Percentiles rank a stretch among this genome's conserved stretches.
phyloP scores from a whole-genome alignment of 2,888 invertebrate species.

The Tinea semifulvella region DNA sequence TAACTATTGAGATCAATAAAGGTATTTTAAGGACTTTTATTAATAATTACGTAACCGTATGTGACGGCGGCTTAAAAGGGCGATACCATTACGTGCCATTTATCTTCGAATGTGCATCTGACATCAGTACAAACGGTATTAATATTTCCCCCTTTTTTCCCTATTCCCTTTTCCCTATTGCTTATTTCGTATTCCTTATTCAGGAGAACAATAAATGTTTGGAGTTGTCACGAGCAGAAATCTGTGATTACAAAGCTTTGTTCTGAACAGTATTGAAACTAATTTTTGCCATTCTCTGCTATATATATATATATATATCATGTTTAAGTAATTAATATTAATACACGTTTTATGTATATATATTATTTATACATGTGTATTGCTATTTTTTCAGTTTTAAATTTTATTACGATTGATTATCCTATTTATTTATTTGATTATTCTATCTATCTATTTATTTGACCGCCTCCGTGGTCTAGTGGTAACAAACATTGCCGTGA shows the following conservation, averaged over 20 bases:
- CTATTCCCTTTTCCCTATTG: no score
- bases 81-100: background rate
- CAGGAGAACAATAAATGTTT: slow-evolving; percentile 2
- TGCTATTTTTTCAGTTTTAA: background rate
- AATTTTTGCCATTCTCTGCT: background rate
- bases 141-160: background rate
- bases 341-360: no score
- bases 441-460: no score
- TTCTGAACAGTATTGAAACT: background rate
- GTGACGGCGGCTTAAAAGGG: slow-evolving; percentile 1
- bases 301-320: no score
- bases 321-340: no score
- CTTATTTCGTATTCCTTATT: no score
- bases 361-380: background rate
- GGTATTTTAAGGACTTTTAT: no score
- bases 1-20: no score
- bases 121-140: slow-evolving; percentile 8
- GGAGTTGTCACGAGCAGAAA: slow-evolving; percentile 3
- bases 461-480: no score
- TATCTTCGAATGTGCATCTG: slow-evolving; percentile 3
- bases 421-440: no score
- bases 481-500: no score
- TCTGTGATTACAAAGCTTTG: slow-evolving; percentile 2
- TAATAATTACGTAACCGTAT: no score
- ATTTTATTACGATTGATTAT: background rate